Base-by-base conservation (phyloP, 2,888 invertebrate species). In the Eulithis prunata region DNA sequence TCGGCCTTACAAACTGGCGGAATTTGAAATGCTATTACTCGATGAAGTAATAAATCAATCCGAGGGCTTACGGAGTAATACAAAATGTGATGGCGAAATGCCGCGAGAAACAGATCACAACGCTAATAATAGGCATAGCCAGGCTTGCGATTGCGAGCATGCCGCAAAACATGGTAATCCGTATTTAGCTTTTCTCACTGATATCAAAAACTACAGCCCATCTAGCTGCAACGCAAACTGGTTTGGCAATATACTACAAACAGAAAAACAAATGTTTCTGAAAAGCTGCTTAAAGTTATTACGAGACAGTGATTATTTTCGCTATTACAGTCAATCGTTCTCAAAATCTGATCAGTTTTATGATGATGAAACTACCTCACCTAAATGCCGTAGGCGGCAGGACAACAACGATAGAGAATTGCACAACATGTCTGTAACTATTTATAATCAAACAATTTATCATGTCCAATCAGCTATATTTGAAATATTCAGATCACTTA, bases 391-490 rank as follows among this genome's bases (percentile, higher is more conserved):
- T 12, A 14, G 8, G 43, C 36, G 38, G 12, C 32, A 54, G 28
- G 46, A 55, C 10, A 45, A 54, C 0, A 38, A 45, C 53, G 47
- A 63, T 5, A 43, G 49, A 3, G 55, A 63, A 52, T 53, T 67
- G 46, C 41, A 55, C 54, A 67, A 62, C 10, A 57, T 68, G 47
- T 54, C 68, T 32, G 38, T 61, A 32, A 57, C 38, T n/a, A 58
- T 68, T 51, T 64, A 68, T 45, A 68, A 68, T 46, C 53, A 54
- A 52, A 68, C 61, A 13, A 49, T 64, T 13, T 61, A 61, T n/a
- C 57, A 61, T 46, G 68, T 68, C 12, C 68, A 68, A 61, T 64
- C 64, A 11, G 57, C 64, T 14, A 64, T 62, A 55, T 54, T 64
- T 36, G 54, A 53, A 13, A 64, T 68, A 51, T 64, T 64, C 46